Evolutionary conservation across 2,888 invertebrate species (phyloP).

Genomic region (Monoplex corrugatus): DNA sequence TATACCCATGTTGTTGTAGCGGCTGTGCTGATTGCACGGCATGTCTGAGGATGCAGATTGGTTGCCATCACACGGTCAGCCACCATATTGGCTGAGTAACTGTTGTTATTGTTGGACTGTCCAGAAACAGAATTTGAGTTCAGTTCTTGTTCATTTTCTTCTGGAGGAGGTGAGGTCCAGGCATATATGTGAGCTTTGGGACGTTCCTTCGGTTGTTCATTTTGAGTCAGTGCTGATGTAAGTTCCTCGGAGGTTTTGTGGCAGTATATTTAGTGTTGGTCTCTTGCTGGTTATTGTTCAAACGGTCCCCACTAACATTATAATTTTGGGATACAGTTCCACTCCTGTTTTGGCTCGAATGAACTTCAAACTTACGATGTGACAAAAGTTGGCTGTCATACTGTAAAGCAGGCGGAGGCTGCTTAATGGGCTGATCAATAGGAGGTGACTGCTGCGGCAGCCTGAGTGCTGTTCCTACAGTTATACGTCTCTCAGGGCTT

Average conservation of each 20-base stretch:
- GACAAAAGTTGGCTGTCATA: constrained; percentile 55
- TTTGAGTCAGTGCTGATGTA: background rate
- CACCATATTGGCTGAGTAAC: constrained; percentile 33
- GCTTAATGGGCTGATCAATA: constrained; percentile 24
- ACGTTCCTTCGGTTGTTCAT: constrained; percentile 45
- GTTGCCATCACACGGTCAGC: constrained; percentile 46
- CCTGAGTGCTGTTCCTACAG: constrained; percentile 27
- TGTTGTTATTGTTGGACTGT: constrained; percentile 53
- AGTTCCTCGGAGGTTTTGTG: background rate
- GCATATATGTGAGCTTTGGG: constrained; percentile 69
- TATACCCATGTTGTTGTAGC: constrained; percentile 36
- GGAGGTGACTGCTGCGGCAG: constrained; percentile 28
- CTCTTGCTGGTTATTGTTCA: background rate
- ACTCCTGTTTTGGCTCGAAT: constrained; percentile 21
- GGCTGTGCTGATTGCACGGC: constrained; percentile 34
- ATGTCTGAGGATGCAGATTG: constrained; percentile 37
- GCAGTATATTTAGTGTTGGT: constrained; percentile 44
- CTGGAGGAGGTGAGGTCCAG: constrained; percentile 70
- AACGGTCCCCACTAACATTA: too few species aligned
- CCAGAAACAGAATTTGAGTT: constrained; percentile 59
- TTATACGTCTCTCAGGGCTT: background rate
- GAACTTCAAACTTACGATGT: constrained; percentile 45
- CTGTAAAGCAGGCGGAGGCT: constrained; percentile 42
- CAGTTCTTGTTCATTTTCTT: constrained; percentile 53
- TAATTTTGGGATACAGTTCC: background rate